Evolutionary conservation across 2,888 invertebrate genomes (phyloP).

Genomic region (Philaethria dido): DNA sequence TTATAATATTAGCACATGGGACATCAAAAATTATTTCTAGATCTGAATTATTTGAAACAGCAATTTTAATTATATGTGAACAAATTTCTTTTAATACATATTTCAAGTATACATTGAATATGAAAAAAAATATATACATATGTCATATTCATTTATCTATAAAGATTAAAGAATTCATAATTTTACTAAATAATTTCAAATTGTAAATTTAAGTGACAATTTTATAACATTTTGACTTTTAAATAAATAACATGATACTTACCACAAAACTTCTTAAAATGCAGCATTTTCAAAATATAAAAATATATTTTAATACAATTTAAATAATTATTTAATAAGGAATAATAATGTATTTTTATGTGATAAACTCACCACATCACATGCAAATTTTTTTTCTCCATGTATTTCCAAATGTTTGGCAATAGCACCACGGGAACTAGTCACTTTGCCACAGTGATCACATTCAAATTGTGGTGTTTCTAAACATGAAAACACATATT

Average conservation of each 20-base stretch:
- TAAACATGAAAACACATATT: slow-evolving; percentile 41
- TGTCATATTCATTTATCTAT: too few species aligned
- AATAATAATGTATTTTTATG: too few species aligned
- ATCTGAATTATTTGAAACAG: too few species aligned
- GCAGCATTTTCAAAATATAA: slow-evolving; percentile 20
- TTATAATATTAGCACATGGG: neutral
- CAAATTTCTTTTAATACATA: too few species aligned
- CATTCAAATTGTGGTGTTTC: slow-evolving; percentile 82
- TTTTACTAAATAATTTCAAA: too few species aligned
- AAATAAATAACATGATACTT: slow-evolving; percentile 2
- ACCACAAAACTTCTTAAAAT: slow-evolving; percentile 6
- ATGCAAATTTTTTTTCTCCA: slow-evolving; percentile 87
- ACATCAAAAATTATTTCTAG: too few species aligned
- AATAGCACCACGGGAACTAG: slow-evolving; percentile 89
- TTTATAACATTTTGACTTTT: too few species aligned
- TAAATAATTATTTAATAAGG: neutral
- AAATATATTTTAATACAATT: neutral
- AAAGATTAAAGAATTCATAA: too few species aligned
- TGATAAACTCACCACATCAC: slow-evolving; percentile 84
- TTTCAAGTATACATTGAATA: too few species aligned
- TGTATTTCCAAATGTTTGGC: slow-evolving; percentile 88
- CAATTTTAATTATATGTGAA: too few species aligned
- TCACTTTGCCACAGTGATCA: slow-evolving; percentile 88
- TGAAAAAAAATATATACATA: too few species aligned
- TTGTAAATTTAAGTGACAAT: too few species aligned